Evolutionary conservation across 1,140 invertebrate genomes (phyloP).

Genomic region (Nylanderia fulva): DNA sequence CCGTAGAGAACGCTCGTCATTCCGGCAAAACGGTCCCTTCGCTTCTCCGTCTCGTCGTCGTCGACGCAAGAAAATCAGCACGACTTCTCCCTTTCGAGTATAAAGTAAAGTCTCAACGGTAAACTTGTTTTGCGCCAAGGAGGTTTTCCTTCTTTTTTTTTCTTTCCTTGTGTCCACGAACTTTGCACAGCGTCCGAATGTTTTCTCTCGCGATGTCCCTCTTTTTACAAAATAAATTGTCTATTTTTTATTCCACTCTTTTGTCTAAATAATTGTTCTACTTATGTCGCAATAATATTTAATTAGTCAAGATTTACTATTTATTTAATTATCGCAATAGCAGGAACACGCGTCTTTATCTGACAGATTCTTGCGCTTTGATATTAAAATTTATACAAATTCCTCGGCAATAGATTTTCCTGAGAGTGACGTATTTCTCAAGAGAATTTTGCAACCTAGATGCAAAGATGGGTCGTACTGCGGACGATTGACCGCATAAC

Average conservation of each 20-base stretch:
- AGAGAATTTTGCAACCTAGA: background rate
- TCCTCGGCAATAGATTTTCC: background rate
- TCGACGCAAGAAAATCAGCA: conserved; percentile 27
- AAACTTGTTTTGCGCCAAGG: conserved; percentile 20
- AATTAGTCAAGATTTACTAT: no score
- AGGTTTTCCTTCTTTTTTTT: conserved; percentile 2
- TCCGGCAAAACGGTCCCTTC: conserved; percentile 36
- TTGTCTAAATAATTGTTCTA: background rate
- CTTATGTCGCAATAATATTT: no score
- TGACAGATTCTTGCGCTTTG: background rate
- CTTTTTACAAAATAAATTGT: no score
- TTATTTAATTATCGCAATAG: background rate
- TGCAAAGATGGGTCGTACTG: background rate
- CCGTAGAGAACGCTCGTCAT: conserved; percentile 32
- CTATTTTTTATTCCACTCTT: no score
- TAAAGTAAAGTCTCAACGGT: background rate
- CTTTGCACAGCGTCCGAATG: background rate
- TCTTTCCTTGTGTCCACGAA: background rate
- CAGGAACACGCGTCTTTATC: no score
- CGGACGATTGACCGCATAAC: background rate
- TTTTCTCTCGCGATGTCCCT: background rate
- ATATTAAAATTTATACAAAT: background rate
- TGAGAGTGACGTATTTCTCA: background rate
- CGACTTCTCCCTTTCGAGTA: background rate
- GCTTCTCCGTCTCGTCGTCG: background rate